Evolutionary conservation across 1,140 invertebrate genomes (phyloP), one percentile per base, ranked within the genome.

Genomic region (Diorhabda elongata): DNA sequence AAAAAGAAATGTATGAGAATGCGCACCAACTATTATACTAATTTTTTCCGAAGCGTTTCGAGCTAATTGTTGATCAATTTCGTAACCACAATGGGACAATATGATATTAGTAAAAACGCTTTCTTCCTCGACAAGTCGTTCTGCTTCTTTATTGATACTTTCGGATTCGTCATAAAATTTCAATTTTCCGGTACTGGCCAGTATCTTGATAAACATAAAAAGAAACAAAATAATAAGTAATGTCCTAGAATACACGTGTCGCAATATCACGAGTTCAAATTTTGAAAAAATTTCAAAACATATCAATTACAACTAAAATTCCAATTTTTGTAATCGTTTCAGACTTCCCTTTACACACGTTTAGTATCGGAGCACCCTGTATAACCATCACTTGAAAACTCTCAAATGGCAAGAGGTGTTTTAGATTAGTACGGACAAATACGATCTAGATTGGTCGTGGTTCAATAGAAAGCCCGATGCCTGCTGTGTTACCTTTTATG

Each of bases 11-110:
- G 76, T 91, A 75, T 96, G 92, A 3, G 91, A 91, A 77, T 96
- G 94, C 11, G 90, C 91, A 5, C 94, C 94, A 43, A 96, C 91
- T 67, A 96, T 91, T 2, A 92, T 86, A 70, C 91, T 89, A 45
- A 95, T 86, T 68, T 72, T 74, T 44, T 85, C 81, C 43, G 85
- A 87, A 58, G 85, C 83, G 43, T 85, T 81, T 6, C 71, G 72
- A 0, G 93, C 94, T 67, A 96, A 89, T 65, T 82, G 76, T 75
- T 87, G 80, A 76, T 89, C 88, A 7, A 82, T 80, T 3, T 75
- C 74, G 69, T 81, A 85, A 0, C 88, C 88, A 7, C 85, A 82
- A 78, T 89, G 88, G 3, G 87, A 88, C 42, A 89, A 75, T 5
- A 84, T 86, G 26, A 79, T 76, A 6, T 75, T 74, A 4, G 78